Conservation (phyloP, 2,888 invertebrate genomes). For the Microchrysa polita region DNA sequence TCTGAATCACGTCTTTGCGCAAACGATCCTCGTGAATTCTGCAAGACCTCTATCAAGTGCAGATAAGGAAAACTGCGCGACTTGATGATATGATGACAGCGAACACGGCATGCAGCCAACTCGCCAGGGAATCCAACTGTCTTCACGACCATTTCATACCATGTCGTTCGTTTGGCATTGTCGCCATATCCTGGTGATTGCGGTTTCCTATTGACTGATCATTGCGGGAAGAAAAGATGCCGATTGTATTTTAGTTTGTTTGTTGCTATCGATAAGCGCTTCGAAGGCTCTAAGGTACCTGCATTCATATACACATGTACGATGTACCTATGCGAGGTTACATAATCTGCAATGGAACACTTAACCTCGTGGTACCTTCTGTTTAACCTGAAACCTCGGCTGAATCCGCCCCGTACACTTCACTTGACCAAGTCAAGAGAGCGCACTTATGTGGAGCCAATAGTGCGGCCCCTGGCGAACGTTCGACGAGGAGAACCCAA, state of each 20-base stretch:
- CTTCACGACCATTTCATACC: slow-evolving; percentile 22
- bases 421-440: no score
- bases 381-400: no score
- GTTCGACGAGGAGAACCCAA: slow-evolving; percentile 14
- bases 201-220: slow-evolving; percentile 7
- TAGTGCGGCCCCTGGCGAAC: neutral
- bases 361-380: no score
- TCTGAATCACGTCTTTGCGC: neutral
- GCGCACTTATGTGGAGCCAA: no score
- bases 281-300: neutral
- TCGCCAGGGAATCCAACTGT: neutral
- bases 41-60: no score
- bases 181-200: neutral
- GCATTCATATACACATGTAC: neutral
- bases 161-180: no score
- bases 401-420: no score
- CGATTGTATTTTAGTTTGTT: slow-evolving; percentile 1
- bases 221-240: slow-evolving; percentile 9
- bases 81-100: slow-evolving; percentile 18
- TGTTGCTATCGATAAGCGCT: neutral
- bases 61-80: no score
- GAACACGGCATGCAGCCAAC: slow-evolving; percentile 20
- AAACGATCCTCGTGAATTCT: no score
- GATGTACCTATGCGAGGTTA: no score
- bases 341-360: no score